These are phyloP conservation scores for Semibalanus balanoides DNA, from an alignment of 1,140 invertebrate genomes.

Conservation along the genomic window DNA sequence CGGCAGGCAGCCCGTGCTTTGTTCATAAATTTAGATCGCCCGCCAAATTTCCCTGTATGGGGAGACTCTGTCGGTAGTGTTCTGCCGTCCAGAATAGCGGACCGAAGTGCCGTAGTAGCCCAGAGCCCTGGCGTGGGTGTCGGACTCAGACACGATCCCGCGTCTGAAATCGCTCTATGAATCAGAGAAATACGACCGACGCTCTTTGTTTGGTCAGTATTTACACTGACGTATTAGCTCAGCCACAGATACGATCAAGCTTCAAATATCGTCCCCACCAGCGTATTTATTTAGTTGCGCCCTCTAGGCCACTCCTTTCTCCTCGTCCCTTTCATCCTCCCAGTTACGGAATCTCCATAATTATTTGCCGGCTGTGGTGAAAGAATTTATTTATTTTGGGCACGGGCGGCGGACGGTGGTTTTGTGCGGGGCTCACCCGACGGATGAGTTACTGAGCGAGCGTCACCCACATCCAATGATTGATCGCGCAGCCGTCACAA, in stretches of 20 bases:
- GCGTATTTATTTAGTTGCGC: background rate
- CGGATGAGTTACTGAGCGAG: background rate
- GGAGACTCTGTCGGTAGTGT: background rate
- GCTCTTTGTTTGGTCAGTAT: background rate
- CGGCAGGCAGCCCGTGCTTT: background rate
- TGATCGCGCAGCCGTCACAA: background rate
- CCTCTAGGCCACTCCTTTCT: background rate
- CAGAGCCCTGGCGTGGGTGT: too few species aligned
- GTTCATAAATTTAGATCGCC: background rate
- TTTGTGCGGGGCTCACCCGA: background rate
- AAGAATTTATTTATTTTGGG: background rate
- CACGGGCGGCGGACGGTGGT: background rate
- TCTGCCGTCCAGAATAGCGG: background rate
- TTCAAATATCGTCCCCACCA: background rate
- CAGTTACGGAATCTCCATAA: background rate
- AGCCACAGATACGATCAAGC: background rate
- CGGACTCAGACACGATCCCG: background rate
- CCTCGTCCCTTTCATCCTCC: background rate
- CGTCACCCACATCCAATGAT: background rate
- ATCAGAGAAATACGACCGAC: background rate
- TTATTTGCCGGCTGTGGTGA: background rate
- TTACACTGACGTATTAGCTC: background rate
- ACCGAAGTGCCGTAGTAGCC: background rate
- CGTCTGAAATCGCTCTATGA: background rate
- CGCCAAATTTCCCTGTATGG: background rate